phyloP scores from a whole-genome alignment of 2,113 vertebrate genomes.

The Equus przewalskii region DNA sequence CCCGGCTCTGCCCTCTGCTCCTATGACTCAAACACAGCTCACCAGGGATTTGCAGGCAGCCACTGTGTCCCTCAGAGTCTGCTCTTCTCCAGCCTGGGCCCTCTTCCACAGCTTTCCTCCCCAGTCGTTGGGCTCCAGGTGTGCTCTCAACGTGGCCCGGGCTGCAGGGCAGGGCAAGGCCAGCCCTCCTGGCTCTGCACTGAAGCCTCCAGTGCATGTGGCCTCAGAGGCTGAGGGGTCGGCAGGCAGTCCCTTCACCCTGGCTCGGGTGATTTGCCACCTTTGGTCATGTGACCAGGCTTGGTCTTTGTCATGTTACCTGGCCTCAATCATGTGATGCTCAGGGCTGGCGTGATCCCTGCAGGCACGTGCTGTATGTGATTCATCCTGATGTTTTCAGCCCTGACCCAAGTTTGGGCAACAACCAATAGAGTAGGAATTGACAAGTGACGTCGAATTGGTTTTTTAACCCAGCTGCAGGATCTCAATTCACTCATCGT shows the following conservation, averaged over 20 bases:
- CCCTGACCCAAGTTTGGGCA: not conserved
- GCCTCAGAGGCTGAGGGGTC: not conserved
- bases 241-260: not conserved
- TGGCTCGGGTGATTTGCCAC: not conserved
- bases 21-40: not conserved
- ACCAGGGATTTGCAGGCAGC: not conserved
- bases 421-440: not conserved
- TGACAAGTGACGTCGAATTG: not conserved
- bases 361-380: not conserved
- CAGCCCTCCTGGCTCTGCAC: not conserved
- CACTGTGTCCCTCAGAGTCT: not conserved
- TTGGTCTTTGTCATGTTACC: not conserved
- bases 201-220: not conserved
- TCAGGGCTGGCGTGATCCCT: not conserved
- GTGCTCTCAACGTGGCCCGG: not conserved
- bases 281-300: not conserved
- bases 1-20: not conserved
- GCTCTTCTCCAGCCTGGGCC: not conserved
- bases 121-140: not conserved
- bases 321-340: not conserved
- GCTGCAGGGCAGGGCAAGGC: not conserved
- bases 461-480: not conserved
- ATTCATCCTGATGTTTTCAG: conserved; percentile 7
- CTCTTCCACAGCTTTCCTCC: not conserved
- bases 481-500: not conserved